Conservation (phyloP, 2,888 invertebrate genomes). For the Ypsolopha scabrella region DNA sequence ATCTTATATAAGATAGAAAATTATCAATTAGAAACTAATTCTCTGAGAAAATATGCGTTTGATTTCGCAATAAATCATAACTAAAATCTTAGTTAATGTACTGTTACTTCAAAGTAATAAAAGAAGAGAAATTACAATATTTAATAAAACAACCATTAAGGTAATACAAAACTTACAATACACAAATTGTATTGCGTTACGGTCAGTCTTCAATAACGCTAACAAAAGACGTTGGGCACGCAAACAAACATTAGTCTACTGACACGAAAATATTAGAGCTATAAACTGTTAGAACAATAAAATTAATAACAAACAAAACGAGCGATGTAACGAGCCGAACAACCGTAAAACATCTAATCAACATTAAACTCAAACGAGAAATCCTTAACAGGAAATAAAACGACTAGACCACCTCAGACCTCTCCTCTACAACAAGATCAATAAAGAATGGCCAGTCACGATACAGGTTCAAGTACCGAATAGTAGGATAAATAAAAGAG, state of each 20-base stretch:
- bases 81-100: too few species aligned
- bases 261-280: not conserved
- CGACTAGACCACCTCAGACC: conserved; percentile 6
- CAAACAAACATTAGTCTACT: conserved; percentile 10
- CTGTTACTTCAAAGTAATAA: too few species aligned
- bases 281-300: not conserved
- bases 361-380: too few species aligned
- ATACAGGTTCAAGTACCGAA: conserved; percentile 6
- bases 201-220: not conserved
- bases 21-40: too few species aligned
- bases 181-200: conserved; percentile 4
- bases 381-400: not conserved
- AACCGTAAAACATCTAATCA: not conserved
- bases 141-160: too few species aligned
- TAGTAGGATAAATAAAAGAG: conserved; percentile 6
- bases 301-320: conserved; percentile 3
- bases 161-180: too few species aligned
- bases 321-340: conserved; percentile 4
- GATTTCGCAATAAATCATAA: too few species aligned
- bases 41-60: too few species aligned
- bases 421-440: conserved; percentile 15
- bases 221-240: conserved; percentile 16
- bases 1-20: too few species aligned
- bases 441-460: conserved; percentile 25
- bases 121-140: too few species aligned